A percentile compares a stretch with the other conserved stretches of the same genome.
These are phyloP conservation scores for Rhabditophanes sp. DNA, from an alignment of 2,888 invertebrate species.

Conservation along the genomic window DNA sequence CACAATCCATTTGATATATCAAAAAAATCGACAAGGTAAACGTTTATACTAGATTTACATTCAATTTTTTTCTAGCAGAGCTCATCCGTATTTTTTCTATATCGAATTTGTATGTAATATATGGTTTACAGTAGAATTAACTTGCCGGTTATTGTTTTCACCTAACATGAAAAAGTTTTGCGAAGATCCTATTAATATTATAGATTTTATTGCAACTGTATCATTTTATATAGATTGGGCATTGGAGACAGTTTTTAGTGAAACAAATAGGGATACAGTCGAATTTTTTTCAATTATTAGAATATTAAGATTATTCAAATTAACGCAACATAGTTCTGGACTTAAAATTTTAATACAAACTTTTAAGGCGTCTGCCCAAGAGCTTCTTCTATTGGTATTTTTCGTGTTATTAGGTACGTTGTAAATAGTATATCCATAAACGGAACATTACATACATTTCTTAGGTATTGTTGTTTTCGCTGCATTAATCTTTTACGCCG, in stretches of 20 bases:
- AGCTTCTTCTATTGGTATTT: slow-evolving; percentile 75
- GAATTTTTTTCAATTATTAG: slow-evolving; percentile 47
- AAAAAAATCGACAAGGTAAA: no score
- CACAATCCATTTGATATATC: no score
- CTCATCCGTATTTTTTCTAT: slow-evolving; percentile 61
- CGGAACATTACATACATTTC: no score
- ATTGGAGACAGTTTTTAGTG: slow-evolving; percentile 7
- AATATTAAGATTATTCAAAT: slow-evolving; percentile 47
- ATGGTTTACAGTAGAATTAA: slow-evolving; percentile 83
- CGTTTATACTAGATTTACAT: slow-evolving; percentile 2
- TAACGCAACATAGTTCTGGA: slow-evolving; percentile 48
- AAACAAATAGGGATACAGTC: slow-evolving; percentile 19
- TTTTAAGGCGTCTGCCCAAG: slow-evolving; percentile 52
- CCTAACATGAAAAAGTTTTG: slow-evolving; percentile 51
- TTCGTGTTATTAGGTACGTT: no score
- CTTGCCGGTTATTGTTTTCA: slow-evolving; percentile 56
- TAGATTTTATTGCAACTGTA: slow-evolving; percentile 94
- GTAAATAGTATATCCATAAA: no score
- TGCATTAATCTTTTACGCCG: slow-evolving; percentile 81
- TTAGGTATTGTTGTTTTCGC: slow-evolving; percentile 82
- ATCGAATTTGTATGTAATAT: slow-evolving; percentile 81
- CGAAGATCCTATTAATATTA: slow-evolving; percentile 73
- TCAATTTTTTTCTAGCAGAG: slow-evolving; percentile 7
- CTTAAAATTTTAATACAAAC: slow-evolving; percentile 89
- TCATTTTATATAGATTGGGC: slow-evolving; percentile 80